These are phyloP conservation scores for Oikopleura dioica DNA, from an alignment of 23 tunicate species.

Conservation along the genomic window DNA sequence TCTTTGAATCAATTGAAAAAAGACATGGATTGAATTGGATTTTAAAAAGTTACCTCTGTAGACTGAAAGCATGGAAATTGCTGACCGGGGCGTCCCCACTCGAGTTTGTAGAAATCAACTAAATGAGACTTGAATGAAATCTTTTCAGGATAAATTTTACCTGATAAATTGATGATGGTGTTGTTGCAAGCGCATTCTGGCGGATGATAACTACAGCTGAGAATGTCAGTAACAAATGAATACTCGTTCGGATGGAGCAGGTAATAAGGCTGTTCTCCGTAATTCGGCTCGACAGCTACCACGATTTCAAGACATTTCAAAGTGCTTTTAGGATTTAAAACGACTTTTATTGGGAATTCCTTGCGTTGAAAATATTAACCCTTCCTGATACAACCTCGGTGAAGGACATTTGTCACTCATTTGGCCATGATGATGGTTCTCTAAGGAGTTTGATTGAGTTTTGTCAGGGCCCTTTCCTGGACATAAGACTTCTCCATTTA, in stretches of 20 bases:
- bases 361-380: no score
- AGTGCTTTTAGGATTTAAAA: no score
- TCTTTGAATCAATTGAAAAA: no score
- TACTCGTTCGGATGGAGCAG: neutral
- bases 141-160: no score
- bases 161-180: neutral
- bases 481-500: neutral
- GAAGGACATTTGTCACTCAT: neutral
- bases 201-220: neutral
- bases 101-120: neutral
- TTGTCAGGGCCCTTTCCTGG: no score
- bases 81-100: neutral
- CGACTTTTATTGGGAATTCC: no score
- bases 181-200: neutral
- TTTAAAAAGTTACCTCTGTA: no score
- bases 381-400: neutral
- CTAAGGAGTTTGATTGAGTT: no score
- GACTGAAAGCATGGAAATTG: neutral
- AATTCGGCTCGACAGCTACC: neutral
- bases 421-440: no score
- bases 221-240: neutral
- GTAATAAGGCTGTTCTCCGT: neutral
- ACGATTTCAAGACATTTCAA: neutral
- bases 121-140: no score
- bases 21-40: no score